Evolutionary conservation across 1,140 invertebrate species (phyloP).

Genomic region (Drosophila lacteicornis): DNA sequence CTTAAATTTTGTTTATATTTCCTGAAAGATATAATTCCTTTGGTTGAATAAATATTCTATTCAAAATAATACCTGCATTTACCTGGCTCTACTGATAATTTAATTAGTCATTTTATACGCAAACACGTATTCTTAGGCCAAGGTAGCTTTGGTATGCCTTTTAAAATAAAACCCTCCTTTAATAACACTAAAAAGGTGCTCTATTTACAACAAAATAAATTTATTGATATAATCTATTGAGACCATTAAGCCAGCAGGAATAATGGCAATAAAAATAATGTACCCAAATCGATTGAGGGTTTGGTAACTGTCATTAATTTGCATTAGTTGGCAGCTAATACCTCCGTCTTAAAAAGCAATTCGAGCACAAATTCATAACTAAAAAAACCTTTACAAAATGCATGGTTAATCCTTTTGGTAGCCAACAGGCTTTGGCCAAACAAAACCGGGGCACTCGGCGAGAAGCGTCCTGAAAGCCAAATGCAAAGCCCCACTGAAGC

Average conservation of each 20-base stretch:
- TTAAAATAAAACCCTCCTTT: too few species aligned
- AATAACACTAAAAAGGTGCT: not conserved
- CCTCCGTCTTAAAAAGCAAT: slow-evolving; percentile 4
- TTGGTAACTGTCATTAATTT: slow-evolving; percentile 4
- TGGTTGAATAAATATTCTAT: not conserved
- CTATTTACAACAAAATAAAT: not conserved
- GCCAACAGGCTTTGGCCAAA: slow-evolving; percentile 27
- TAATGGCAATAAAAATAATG: not conserved
- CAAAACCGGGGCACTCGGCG: slow-evolving; percentile 21
- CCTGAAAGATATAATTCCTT: not conserved
- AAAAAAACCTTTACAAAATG: slow-evolving; percentile 11
- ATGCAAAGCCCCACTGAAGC: slow-evolving; percentile 43
- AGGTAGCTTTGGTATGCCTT: not conserved
- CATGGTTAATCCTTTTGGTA: slow-evolving; percentile 19
- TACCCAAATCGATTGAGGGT: not conserved
- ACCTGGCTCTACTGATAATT: too few species aligned
- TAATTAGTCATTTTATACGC: slow-evolving; percentile 3
- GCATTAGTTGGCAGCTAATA: slow-evolving; percentile 12
- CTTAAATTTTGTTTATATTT: not conserved
- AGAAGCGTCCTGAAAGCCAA: slow-evolving; percentile 29
- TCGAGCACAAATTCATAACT: slow-evolving; percentile 2
- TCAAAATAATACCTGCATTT: not conserved
- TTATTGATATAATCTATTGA: not conserved
- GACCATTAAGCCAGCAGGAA: not conserved
- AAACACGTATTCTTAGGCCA: not conserved